Evolutionary conservation across 2,113 vertebrate genomes (phyloP).

Genomic region (Forbesichthys papilliferus): DNA sequence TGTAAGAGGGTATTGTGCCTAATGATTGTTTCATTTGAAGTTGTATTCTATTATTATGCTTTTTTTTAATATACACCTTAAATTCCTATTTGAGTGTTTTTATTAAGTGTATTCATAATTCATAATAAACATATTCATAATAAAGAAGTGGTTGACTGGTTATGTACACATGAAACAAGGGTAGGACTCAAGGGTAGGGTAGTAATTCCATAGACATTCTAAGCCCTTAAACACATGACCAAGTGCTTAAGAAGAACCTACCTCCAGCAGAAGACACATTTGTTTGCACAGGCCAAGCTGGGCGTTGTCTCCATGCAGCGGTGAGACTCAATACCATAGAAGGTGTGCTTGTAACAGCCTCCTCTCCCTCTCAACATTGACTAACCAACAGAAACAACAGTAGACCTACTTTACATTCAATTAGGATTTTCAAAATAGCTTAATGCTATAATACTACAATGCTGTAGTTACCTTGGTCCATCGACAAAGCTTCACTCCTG

Average conservation of each 20-base stretch:
- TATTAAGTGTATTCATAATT: no score
- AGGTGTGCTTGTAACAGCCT: constrained; percentile 96
- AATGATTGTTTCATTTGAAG: no score
- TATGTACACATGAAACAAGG: no score
- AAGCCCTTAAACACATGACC: not conserved
- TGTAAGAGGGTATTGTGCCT: no score
- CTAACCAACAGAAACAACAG: constrained; percentile 58
- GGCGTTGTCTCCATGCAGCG: constrained; percentile 96
- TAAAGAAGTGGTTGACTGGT: no score
- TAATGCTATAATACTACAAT: constrained; percentile 9
- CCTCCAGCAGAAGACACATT: constrained; percentile 99
- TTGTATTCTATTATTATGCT: no score
- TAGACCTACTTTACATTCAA: not conserved
- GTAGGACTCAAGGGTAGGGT: no score
- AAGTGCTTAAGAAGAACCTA: constrained; percentile 43
- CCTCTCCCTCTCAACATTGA: constrained; percentile 93
- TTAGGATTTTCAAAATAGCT: not conserved
- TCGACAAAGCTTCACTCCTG: constrained; percentile 93
- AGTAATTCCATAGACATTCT: no score
- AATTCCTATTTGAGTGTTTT: no score
- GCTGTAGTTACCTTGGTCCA: constrained; percentile 99
- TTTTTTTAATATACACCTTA: no score
- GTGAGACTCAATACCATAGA: constrained; percentile 95
- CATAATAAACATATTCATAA: no score
- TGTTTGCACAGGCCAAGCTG: constrained; percentile 94